These are phyloP conservation scores for Pseudochaenichthys georgianus DNA, from an alignment of 2,797 vertebrate species.

Conservation along the genomic window DNA sequence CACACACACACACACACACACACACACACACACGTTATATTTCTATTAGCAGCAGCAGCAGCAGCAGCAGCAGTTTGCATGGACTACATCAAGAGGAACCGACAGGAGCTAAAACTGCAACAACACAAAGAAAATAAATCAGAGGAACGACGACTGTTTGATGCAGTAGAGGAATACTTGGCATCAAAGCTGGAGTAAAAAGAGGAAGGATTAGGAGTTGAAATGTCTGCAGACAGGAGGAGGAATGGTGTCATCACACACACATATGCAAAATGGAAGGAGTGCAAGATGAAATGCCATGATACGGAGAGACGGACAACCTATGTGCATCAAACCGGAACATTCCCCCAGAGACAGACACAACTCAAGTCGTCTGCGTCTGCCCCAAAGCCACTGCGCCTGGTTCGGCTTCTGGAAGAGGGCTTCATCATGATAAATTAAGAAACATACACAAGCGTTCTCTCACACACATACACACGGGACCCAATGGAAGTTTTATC, in stretches of 20 bases:
- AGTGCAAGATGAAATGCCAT: slow-evolving; percentile 12
- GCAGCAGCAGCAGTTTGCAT: slow-evolving; percentile 10
- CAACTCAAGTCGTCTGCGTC: slow-evolving; percentile 4
- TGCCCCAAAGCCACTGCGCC: slow-evolving; percentile 2
- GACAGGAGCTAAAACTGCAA: slow-evolving; percentile 11
- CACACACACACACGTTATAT: too few species aligned
- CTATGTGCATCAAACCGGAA: too few species aligned
- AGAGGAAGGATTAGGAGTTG: not conserved
- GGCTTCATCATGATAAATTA: slow-evolving; percentile 31
- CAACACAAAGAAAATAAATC: not conserved
- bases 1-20: too few species aligned
- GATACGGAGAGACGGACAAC: not conserved
- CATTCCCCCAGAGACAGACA: slow-evolving; percentile 19
- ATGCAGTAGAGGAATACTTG: slow-evolving; percentile 31
- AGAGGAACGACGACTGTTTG: not conserved
- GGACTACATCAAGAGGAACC: slow-evolving; percentile 4
- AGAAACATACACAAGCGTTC: slow-evolving; percentile 12
- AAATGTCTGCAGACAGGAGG: slow-evolving; percentile 11
- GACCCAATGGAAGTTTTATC: slow-evolving; percentile 18
- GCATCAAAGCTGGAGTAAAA: slow-evolving; percentile 37
- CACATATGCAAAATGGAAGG: slow-evolving; percentile 11
- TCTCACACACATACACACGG: not conserved
- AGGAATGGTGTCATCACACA: not conserved
- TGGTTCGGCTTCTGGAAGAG: slow-evolving; percentile 37
- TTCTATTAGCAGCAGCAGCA: too few species aligned